Evolutionary conservation across 2,797 vertebrate species (phyloP).

Genomic region (Distichodus sexfasciatus): DNA sequence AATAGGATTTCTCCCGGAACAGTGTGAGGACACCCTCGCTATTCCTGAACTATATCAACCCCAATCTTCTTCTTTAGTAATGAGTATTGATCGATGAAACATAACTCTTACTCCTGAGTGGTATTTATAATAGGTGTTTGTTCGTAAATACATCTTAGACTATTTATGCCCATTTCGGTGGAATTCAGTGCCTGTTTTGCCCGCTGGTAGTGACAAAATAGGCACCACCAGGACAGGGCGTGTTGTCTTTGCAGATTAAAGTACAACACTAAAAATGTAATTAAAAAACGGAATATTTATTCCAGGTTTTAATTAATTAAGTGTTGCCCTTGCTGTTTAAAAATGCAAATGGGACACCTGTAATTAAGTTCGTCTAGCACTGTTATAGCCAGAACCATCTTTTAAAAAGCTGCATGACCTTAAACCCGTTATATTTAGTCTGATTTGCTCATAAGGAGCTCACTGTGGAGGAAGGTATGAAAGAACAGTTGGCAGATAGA

Average conservation of each 20-base stretch:
- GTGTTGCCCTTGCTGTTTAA: constrained; percentile 7
- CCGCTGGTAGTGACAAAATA: too few relatives aligned
- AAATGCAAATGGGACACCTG: constrained; percentile 58
- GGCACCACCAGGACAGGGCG: too few relatives aligned
- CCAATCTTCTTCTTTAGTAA: not conserved
- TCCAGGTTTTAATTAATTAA: not conserved
- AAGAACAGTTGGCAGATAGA: not conserved
- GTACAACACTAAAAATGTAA: too few relatives aligned
- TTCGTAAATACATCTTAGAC: not conserved
- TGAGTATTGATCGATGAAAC: constrained; percentile 3
- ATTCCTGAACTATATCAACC: not conserved
- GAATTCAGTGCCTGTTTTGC: not conserved
- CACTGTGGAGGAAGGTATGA: not conserved
- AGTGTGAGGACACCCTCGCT: constrained; percentile 1
- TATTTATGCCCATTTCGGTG: not conserved
- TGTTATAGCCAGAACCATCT: too few relatives aligned
- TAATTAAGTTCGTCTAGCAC: constrained; percentile 72
- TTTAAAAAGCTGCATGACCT: too few relatives aligned
- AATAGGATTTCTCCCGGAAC: not conserved
- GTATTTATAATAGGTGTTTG: not conserved
- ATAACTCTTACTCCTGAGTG: not conserved
- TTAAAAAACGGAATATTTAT: too few relatives aligned
- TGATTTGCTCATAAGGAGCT: constrained; percentile 13
- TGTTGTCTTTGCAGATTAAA: too few relatives aligned
- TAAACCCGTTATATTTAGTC: too few relatives aligned